Base-by-base conservation (phyloP, 2,888 invertebrate species). In the Spodoptera littoralis region DNA sequence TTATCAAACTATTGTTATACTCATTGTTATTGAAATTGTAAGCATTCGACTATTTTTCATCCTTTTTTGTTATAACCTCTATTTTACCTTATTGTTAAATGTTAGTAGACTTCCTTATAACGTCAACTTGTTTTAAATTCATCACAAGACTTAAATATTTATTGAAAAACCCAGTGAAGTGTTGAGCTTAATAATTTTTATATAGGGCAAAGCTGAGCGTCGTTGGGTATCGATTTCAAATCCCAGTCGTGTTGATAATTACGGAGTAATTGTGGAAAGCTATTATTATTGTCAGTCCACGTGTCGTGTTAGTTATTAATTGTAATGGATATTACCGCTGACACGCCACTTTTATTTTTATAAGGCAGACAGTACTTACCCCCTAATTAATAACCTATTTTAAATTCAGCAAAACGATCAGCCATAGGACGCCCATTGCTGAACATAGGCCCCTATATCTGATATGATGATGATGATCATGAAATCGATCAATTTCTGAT, bases 141-240 rank as follows among this genome's bases (percentile, higher is more conserved):
- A 85, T 85, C 84, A 85, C 84, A 85, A 85, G 72, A 80, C 79
- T 81, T 77, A 76, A 74, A 74, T 80, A 81, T 82, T 82, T 86
- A 85, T 86, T 84, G 73, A 56, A 85, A 82, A 8, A 84, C 67
- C 89, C 90, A 90, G 90, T 90, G 90, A 85, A 73, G 69, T 76
- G 71, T 80, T 80, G 81, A 82, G 77, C 77, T 82, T 81, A 77
- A 36, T 36, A 36, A 72, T 79, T 82, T 77, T 64, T 71, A 65
- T 70, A 67, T 53, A 65, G 69, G 72, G 73, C 73, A 58, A 80
- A 76, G 77, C 76, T 77, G 65, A 82, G 81, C 69, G 72, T 76
- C 69, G 54, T 57, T 54, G 51, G 52, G 55, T 65, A 36, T 43
- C 46, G 49, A 69, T 36, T 36, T 36, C 36, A 36, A 36, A 36